Evolutionary conservation across 2,888 invertebrate genomes (phyloP).

Genomic region (Entomobrya multifasciata): DNA sequence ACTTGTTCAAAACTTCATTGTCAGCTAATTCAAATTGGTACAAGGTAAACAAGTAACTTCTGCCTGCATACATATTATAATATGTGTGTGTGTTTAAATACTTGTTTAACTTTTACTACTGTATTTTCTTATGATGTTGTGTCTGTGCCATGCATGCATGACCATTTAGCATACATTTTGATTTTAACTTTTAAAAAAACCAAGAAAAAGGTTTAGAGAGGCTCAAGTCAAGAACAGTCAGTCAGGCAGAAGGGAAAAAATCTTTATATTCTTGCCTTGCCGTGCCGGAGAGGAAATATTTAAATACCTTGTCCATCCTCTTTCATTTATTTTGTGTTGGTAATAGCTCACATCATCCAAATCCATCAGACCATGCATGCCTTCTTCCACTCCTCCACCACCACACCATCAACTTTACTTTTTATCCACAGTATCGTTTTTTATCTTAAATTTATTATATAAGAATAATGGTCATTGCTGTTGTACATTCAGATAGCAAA

Average conservation of each 20-base stretch:
- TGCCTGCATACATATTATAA: neutral
- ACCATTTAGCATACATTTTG: constrained; percentile 27
- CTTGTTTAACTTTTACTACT: constrained; percentile 18
- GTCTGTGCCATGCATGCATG: constrained; percentile 33
- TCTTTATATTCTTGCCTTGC: constrained; percentile 40
- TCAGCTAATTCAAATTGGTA: constrained; percentile 51
- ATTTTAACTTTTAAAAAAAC: constrained; percentile 13
- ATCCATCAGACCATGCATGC: constrained; percentile 63
- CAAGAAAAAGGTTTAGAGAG: neutral
- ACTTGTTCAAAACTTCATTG: constrained; percentile 5
- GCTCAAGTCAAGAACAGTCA: neutral
- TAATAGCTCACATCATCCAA: constrained; percentile 66
- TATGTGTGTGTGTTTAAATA: neutral
- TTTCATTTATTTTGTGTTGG: constrained; percentile 55
- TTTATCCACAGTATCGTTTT: constrained; percentile 36
- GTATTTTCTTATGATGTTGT: constrained; percentile 4
- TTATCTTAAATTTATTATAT: constrained; percentile 42
- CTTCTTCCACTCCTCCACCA: constrained; percentile 22
- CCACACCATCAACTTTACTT: neutral
- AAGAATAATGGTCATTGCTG: constrained; percentile 27
- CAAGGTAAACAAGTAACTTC: constrained; percentile 47
- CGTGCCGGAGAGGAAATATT: constrained; percentile 59
- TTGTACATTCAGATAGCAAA: constrained; percentile 13
- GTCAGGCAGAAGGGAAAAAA: neutral
- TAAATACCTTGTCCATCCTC: constrained; percentile 68